These are phyloP conservation scores for Euzetes globulus DNA, from an alignment of 2,888 invertebrate genomes.

Conservation along the genomic window DNA sequence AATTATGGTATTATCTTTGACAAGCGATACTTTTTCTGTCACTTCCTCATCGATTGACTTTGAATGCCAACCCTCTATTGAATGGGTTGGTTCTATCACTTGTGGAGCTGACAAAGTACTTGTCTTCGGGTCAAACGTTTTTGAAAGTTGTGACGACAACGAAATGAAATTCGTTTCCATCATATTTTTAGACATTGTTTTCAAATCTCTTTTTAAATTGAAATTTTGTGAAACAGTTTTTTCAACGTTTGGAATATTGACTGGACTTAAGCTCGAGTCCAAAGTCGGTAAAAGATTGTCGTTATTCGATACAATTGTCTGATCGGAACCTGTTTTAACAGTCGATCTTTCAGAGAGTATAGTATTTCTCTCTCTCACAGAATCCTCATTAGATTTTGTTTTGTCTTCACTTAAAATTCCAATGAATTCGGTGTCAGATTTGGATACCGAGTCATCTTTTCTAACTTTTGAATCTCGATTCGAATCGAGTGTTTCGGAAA, in stretches of 20 bases:
- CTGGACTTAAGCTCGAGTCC: not conserved
- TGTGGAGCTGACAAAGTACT: not conserved
- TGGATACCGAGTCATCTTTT: not conserved
- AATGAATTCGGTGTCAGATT: not conserved
- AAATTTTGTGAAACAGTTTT: not conserved
- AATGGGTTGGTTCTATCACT: not conserved
- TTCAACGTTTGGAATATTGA: not conserved
- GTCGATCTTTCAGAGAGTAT: not conserved
- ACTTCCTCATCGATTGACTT: not conserved
- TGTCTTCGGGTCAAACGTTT: not conserved
- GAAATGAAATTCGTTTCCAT: not conserved
- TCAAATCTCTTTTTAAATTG: not conserved
- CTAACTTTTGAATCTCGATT: too few species aligned
- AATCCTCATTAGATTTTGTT: too few species aligned
- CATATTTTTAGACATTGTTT: not conserved
- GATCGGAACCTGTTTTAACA: not conserved
- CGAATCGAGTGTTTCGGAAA: too few species aligned
- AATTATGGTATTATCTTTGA: not conserved
- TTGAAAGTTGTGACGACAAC: too few species aligned
- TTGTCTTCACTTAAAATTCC: not conserved
- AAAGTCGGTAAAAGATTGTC: conserved; percentile 1
- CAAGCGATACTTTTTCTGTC: not conserved
- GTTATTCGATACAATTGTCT: not conserved
- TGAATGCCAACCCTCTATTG: not conserved
- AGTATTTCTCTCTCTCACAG: not conserved